Base-by-base conservation (phyloP, 2,888 invertebrate genomes). In the Falcaria lacertinaria region DNA sequence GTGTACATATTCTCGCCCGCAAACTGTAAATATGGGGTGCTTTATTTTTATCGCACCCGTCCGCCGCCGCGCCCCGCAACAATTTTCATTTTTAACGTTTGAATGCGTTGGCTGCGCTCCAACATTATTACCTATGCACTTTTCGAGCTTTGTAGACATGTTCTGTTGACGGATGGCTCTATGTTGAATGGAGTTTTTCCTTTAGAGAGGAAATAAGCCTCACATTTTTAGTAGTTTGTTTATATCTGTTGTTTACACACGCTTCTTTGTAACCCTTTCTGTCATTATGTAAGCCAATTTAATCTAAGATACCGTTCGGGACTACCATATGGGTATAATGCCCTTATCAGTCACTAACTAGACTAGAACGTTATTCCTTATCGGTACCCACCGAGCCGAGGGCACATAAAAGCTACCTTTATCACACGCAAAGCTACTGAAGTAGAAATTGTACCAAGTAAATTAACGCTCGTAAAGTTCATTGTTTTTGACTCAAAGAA, bases 51-150 rank as follows among this genome's bases (percentile, higher is more conserved):
- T 50, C 51, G 45, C 49, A 43, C 44, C 48, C 7, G 32, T 14
- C 14, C 28, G 32, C 41, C 36, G 50, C 44, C 45, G 43, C 51
- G 48, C 43, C 52, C 57, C 55, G 51, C 50, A 51, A 52, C 48
- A 50, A 57, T 61, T 60, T 55, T 47, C 45, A 43, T 56, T 59
- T 55, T 48, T 42, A 41, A 39, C 47, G 51, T 51, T 54, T 44
- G 47, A 57, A 60, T 54, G 53, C 51, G 52, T 47, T 66, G 70
- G 69, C 69, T 38, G 19, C 43, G 19, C 39, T 58, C 68, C 69
- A 67, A 46, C 19, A 19, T 46, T 41, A 36, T 40, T 49, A 41
- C 43, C 36, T 53, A 60, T 64, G 69, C 63, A 62, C 57, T 62
- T 61, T 60, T 54, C 47, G 51, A 45, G 44, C 48, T n/a, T n/a